Percentiles rank a stretch among this genome's conserved stretches.
phyloP scores from a whole-genome alignment of 2,113 vertebrate genomes.

The Centropus unirufus region DNA sequence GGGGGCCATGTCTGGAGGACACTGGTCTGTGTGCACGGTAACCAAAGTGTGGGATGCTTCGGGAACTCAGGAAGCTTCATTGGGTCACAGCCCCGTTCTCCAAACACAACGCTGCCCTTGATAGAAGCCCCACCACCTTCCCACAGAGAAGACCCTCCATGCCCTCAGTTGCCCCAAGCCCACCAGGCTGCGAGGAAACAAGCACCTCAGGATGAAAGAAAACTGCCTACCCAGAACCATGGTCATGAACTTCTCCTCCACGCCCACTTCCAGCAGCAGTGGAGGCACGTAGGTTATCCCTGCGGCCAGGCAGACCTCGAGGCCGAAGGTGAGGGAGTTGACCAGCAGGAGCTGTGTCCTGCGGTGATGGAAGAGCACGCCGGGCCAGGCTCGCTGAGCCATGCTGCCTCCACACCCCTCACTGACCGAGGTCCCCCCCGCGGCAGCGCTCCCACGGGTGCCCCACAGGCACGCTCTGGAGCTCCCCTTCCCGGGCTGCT shows the following conservation, averaged over 20 bases:
- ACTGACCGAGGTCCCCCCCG: neutral
- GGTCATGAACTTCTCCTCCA: constrained; percentile 90
- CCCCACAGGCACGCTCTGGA: neutral
- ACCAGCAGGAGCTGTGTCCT: constrained; percentile 81
- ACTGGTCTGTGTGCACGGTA: neutral
- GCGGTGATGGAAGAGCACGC: constrained; percentile 66
- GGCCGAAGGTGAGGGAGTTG: constrained; percentile 85
- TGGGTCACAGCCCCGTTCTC: neutral
- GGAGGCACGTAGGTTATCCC: constrained; percentile 87
- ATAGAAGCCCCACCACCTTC: neutral
- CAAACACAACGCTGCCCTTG: neutral
- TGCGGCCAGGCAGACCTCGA: constrained; percentile 89
- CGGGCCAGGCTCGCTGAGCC: constrained; percentile 41
- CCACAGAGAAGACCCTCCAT: neutral
- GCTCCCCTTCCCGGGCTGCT: neutral
- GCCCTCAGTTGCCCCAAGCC: too few species aligned
- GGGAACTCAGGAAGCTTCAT: neutral
- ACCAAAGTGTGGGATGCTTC: rapidly evolving
- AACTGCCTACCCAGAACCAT: constrained; percentile 86
- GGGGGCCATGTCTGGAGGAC: neutral
- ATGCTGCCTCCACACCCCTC: neutral
- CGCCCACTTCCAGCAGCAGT: constrained; percentile 85
- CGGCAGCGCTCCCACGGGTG: neutral
- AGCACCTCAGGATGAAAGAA: neutral
- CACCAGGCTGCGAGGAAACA: neutral